Evolutionary conservation across 1,140 invertebrate species (phyloP).

Genomic region (Phortica variegata): DNA sequence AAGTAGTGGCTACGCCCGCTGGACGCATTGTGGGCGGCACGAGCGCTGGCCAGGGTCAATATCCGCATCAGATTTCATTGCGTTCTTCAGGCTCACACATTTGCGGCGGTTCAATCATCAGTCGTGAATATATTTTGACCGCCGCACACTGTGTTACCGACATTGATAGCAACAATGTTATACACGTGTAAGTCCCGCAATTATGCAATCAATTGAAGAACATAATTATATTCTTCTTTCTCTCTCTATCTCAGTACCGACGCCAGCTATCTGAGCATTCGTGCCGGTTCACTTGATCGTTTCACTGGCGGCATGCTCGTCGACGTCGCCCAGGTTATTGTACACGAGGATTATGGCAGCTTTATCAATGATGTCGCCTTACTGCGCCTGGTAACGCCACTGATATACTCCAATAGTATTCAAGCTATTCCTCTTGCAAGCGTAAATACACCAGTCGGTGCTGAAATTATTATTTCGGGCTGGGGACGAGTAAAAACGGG

Average conservation of each 20-base stretch:
- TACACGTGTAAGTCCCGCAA: constrained; percentile 15
- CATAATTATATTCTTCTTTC: background rate
- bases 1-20: constrained; percentile 1
- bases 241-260: constrained; percentile 8
- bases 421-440: constrained; percentile 42
- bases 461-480: constrained; percentile 53
- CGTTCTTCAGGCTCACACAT: constrained; percentile 47
- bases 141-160: constrained; percentile 61
- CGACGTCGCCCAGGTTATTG: constrained; percentile 27
- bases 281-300: constrained; percentile 31
- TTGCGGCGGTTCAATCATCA: constrained; percentile 64
- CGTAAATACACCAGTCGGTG: constrained; percentile 31
- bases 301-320: constrained; percentile 26
- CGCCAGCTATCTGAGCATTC: constrained; percentile 16
- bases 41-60: constrained; percentile 47
- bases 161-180: background rate
- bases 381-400: constrained; percentile 44
- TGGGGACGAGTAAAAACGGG: constrained; percentile 57
- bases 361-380: constrained; percentile 59
- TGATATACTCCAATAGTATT: constrained; percentile 48
- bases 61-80: constrained; percentile 60
- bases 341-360: constrained; percentile 52
- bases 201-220: no score
- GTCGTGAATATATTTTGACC: constrained; percentile 59
- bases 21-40: constrained; percentile 59